These are phyloP conservation scores for Himalopsyche tibetana DNA, from an alignment of 2,888 invertebrate species.

Conservation along the genomic window DNA sequence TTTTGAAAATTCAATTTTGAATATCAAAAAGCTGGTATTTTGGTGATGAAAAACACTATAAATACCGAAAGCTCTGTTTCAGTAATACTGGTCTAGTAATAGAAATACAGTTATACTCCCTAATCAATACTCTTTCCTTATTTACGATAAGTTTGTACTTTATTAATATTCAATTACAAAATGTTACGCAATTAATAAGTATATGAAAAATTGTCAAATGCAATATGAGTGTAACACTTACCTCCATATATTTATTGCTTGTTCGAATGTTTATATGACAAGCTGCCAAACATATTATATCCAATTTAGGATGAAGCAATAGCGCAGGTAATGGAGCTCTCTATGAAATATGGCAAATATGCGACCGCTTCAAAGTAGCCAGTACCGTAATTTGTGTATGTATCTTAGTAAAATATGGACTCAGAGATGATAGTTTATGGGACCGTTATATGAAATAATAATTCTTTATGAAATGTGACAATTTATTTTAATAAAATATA, in stretches of 20 bases:
- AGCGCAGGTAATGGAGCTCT: conserved; percentile 5
- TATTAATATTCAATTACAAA: conserved; percentile 41
- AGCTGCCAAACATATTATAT: conserved; percentile 56
- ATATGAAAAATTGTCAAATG: conserved; percentile 45
- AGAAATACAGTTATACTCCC: no score
- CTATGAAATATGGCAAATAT: conserved; percentile 6
- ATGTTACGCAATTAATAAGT: conserved; percentile 50
- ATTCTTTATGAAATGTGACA: not conserved
- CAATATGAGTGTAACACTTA: conserved; percentile 31
- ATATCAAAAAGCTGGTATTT: no score
- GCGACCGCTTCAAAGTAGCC: not conserved
- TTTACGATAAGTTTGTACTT: not conserved
- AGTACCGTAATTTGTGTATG: not conserved
- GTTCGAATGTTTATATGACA: conserved; percentile 57
- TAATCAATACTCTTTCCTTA: no score
- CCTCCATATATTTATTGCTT: conserved; percentile 48
- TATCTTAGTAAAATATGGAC: not conserved
- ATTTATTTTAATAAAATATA: no score
- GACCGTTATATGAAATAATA: not conserved
- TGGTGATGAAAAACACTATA: no score
- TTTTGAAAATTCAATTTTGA: no score
- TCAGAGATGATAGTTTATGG: not conserved
- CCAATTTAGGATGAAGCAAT: conserved; percentile 46
- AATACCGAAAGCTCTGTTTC: no score
- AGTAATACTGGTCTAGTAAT: no score